Conservation (phyloP, 2,113 vertebrate genomes). For the Microcebus jonahi region DNA sequence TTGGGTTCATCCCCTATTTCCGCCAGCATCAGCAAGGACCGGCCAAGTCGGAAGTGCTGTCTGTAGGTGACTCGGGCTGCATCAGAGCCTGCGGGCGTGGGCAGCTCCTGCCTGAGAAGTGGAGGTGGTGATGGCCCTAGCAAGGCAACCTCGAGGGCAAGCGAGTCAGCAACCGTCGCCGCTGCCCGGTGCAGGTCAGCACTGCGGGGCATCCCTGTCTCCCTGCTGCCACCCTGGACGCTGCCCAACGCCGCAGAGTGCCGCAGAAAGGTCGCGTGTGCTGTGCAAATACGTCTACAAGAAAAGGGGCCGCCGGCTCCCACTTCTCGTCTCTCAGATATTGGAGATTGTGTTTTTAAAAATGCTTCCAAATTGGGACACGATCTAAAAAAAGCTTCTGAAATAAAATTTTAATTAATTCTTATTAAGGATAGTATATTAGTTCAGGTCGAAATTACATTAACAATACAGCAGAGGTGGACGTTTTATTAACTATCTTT, state of each 20-base stretch:
- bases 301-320: neutral
- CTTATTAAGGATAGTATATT: neutral
- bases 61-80: neutral
- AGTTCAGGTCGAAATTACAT: neutral
- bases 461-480: neutral
- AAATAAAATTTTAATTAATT: conserved; percentile 1
- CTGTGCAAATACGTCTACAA: neutral
- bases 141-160: neutral
- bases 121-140: neutral
- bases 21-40: fast-evolving
- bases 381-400: neutral
- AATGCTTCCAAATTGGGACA: neutral
- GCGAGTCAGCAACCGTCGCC: too few species aligned
- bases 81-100: fast-evolving
- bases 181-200: neutral
- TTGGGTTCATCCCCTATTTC: neutral
- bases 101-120: neutral
- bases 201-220: fast-evolving
- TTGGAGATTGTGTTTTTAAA: neutral
- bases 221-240: fast-evolving
- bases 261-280: too few species aligned
- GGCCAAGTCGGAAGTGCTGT: neutral
- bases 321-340: neutral
- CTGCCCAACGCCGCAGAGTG: neutral
- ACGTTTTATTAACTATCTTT: neutral